Evolutionary conservation across 2,888 invertebrate species (phyloP).

Genomic region (Mechanitis mazaeus): DNA sequence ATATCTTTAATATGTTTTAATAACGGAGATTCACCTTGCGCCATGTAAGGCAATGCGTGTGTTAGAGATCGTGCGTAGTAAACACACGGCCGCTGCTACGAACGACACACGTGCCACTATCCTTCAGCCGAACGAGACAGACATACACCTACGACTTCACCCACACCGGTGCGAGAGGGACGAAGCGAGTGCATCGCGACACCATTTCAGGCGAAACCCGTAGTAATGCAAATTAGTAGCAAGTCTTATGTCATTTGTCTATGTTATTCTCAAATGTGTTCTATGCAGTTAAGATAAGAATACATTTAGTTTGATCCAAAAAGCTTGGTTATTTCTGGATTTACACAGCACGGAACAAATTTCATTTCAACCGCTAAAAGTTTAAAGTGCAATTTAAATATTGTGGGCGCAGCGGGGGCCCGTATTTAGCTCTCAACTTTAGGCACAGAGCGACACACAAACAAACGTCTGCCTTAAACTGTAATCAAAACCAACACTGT

Average conservation of each 20-base stretch:
- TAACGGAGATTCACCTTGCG: constrained; percentile 7
- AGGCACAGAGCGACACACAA: constrained; percentile 27
- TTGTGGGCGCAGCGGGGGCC: constrained; percentile 39
- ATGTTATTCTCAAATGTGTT: constrained; percentile 21
- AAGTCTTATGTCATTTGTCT: constrained; percentile 30
- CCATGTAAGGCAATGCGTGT: constrained; percentile 17
- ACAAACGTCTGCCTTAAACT: constrained; percentile 13
- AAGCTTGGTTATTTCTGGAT: constrained; percentile 54
- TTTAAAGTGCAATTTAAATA: constrained; percentile 66
- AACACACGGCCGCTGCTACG: constrained; percentile 20
- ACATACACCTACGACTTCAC: constrained; percentile 23
- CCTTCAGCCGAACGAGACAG: constrained; percentile 38
- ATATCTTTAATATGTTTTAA: constrained; percentile 5
- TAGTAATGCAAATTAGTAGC: constrained; percentile 28
- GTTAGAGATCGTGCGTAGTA: constrained; percentile 18
- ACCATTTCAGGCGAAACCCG: constrained; percentile 64
- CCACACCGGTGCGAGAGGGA: constrained; percentile 37
- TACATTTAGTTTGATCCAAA: constrained; percentile 18
- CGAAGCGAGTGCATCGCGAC: constrained; percentile 50
- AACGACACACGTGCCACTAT: constrained; percentile 11
- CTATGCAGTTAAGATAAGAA: constrained; percentile 19
- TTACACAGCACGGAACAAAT: constrained; percentile 60
- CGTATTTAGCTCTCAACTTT: constrained; percentile 36
- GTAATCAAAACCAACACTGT: constrained; percentile 23
- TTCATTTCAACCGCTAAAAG: constrained; percentile 64